phyloP scores from a whole-genome alignment of 2,888 invertebrate genomes.

The Callimorpha dominula region DNA sequence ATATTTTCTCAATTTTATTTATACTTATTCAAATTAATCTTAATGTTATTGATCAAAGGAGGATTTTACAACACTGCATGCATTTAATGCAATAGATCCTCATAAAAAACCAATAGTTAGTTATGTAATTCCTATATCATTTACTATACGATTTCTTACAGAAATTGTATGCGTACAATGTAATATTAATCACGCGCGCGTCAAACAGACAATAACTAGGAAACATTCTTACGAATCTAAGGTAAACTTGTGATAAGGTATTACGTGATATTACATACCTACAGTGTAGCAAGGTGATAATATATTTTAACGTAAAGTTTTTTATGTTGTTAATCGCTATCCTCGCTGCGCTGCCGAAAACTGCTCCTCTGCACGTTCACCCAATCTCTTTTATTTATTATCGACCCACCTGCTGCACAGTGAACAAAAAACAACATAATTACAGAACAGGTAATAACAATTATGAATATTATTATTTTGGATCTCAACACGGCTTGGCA shows the following conservation, averaged over 20 bases:
- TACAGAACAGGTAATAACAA: conserved; percentile 57
- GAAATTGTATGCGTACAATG: conserved; percentile 24
- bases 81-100: too few species aligned
- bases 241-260: conserved; percentile 32
- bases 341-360: conserved; percentile 54
- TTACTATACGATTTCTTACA: conserved; percentile 32
- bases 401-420: conserved; percentile 68
- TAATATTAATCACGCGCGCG: conserved; percentile 34
- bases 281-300: not conserved
- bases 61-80: not conserved
- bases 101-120: conserved; percentile 12
- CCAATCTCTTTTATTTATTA: conserved; percentile 54
- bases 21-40: not conserved
- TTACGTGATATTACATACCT: conserved; percentile 24
- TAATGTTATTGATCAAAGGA: not conserved
- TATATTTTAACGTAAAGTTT: not conserved
- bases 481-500: conserved; percentile 31
- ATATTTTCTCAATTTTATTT: not conserved
- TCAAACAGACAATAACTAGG: conserved; percentile 36
- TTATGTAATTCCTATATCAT: conserved; percentile 33
- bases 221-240: conserved; percentile 33
- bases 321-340: conserved; percentile 46
- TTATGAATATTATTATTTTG: conserved; percentile 39
- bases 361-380: conserved; percentile 58
- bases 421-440: conserved; percentile 63